A percentile compares a stretch with the other conserved stretches of the same genome.
Conservation (phyloP, 2,113 vertebrate species). For the Corythoichthys haematopterus region DNA sequence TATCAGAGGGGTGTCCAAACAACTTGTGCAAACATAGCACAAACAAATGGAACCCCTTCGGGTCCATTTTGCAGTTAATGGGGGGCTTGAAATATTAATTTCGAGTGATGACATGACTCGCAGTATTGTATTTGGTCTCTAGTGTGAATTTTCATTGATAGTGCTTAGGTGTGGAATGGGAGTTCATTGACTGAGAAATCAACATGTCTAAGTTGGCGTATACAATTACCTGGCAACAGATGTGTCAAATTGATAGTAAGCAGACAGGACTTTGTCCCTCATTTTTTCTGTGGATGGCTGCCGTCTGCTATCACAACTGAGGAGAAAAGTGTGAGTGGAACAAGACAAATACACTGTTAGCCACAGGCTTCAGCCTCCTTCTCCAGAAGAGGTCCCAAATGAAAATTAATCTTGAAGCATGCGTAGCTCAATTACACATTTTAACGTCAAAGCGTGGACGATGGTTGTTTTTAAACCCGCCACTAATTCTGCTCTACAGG, state of each 20-base stretch:
- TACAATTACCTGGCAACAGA: slow-evolving; percentile 34
- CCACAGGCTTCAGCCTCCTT: slow-evolving; percentile 45
- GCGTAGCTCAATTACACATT: slow-evolving; percentile 53
- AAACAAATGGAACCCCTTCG: too few species aligned
- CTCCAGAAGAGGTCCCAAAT: slow-evolving; percentile 49
- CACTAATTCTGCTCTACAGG: slow-evolving; percentile 44
- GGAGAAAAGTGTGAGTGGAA: slow-evolving; percentile 2
- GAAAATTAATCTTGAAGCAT: slow-evolving; percentile 44
- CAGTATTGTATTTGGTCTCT: too few species aligned
- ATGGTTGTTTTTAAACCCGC: slow-evolving; percentile 39
- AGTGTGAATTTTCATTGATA: too few species aligned
- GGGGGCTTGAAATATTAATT: too few species aligned
- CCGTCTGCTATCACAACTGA: slow-evolving; percentile 32
- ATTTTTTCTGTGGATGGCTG: slow-evolving; percentile 22
- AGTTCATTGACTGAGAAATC: too few species aligned
- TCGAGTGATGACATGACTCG: too few species aligned
- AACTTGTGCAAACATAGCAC: too few species aligned
- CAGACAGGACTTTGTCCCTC: slow-evolving; percentile 41
- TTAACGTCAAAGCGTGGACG: slow-evolving; percentile 41
- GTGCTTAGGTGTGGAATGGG: too few species aligned
- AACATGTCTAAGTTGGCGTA: too few species aligned
- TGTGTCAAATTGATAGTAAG: slow-evolving; percentile 47
- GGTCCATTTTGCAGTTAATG: too few species aligned
- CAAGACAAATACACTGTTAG: slow-evolving; percentile 39
- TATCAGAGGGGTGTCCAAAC: too few species aligned